phyloP scores from a whole-genome alignment of 2,888 invertebrate species.

The Ferrisia virgata region DNA sequence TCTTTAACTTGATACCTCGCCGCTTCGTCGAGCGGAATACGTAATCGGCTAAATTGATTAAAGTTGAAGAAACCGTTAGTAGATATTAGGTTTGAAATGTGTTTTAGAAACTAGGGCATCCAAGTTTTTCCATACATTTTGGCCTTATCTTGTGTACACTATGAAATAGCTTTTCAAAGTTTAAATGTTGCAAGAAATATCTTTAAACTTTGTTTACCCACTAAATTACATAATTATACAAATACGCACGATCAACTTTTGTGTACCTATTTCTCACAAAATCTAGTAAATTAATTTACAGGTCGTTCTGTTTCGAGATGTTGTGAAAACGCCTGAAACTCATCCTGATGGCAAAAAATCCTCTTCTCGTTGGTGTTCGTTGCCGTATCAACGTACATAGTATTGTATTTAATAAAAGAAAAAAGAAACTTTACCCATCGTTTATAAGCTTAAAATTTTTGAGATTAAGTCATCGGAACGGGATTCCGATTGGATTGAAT shows the following conservation, averaged over 20 bases:
- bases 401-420: not conserved
- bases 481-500: not conserved
- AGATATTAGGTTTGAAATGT: slow-evolving; percentile 5
- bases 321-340: not conserved
- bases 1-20: not conserved
- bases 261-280: not conserved
- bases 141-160: not conserved
- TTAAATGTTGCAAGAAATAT: slow-evolving; percentile 26
- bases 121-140: not conserved
- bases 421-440: not conserved
- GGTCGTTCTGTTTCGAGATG: not conserved
- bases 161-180: slow-evolving; percentile 7
- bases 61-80: not conserved
- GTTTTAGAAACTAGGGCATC: not conserved
- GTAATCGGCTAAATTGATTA: not conserved
- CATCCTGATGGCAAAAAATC: not conserved
- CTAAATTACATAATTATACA: slow-evolving; percentile 10
- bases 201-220: slow-evolving; percentile 1
- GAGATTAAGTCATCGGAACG: not conserved
- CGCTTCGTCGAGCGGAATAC: not conserved
- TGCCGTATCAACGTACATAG: not conserved
- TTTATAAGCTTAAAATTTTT: not conserved
- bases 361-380: not conserved
- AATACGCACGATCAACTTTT: not conserved
- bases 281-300: not conserved